phyloP scores from a whole-genome alignment of 2,113 vertebrate genomes.

The Phyllopteryx taeniolatus region DNA sequence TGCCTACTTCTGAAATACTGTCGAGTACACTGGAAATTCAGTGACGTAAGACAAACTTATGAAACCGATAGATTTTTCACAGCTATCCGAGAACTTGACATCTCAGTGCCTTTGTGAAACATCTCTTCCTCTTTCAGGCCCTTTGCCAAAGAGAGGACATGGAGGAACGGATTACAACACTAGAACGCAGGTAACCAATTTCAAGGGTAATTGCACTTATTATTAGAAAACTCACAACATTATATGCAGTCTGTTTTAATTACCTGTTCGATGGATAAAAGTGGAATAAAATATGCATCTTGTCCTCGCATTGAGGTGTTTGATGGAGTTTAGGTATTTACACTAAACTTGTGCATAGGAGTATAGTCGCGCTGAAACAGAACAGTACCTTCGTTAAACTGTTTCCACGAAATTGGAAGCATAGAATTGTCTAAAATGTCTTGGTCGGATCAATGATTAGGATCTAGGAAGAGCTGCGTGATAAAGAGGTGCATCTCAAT shows the following conservation, averaged over 20 bases:
- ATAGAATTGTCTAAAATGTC: not conserved
- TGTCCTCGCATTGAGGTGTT: too few relatives aligned
- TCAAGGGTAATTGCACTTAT: not conserved
- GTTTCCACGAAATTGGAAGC: too few relatives aligned
- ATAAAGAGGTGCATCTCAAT: not conserved
- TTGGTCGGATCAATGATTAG: not conserved
- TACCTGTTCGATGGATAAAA: too few relatives aligned
- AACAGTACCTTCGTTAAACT: too few relatives aligned
- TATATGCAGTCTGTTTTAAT: too few relatives aligned
- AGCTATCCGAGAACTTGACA: not conserved
- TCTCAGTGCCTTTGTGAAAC: constrained; percentile 3
- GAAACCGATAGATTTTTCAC: not conserved
- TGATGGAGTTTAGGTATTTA: too few relatives aligned
- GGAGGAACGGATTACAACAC: constrained; percentile 90
- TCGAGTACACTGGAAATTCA: too few relatives aligned
- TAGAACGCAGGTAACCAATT: constrained; percentile 81
- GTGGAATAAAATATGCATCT: too few relatives aligned
- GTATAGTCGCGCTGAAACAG: too few relatives aligned
- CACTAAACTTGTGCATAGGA: too few relatives aligned
- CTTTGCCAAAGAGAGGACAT: constrained; percentile 91
- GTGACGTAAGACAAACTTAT: not conserved
- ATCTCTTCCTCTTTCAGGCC: constrained; percentile 68
- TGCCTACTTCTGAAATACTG: too few relatives aligned
- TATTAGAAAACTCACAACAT: not conserved
- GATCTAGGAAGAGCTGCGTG: not conserved